phyloP scores from a whole-genome alignment of 2,888 invertebrate species.

The Chrysomela aeneicollis region DNA sequence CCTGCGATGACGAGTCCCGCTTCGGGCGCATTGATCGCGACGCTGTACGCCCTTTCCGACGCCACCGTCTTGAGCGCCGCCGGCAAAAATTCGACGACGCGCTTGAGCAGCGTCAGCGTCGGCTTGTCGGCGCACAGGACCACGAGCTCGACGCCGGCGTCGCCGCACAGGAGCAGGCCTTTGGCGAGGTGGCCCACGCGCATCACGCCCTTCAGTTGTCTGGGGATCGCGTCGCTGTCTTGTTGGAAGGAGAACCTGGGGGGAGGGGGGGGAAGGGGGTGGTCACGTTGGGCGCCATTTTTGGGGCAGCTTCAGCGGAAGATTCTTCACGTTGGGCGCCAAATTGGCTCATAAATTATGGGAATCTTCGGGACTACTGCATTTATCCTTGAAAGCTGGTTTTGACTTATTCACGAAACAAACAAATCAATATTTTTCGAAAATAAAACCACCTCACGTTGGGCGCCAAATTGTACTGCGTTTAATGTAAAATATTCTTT shows the following conservation, averaged over 20 bases:
- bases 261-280: too few relatives aligned
- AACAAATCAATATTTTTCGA: too few relatives aligned
- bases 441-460: too few relatives aligned
- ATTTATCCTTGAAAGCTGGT: too few relatives aligned
- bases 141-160: constrained; percentile 89
- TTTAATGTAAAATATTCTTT: too few relatives aligned
- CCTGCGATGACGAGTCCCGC: constrained; percentile 85
- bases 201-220: constrained; percentile 95
- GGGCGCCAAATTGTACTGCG: too few relatives aligned
- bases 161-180: constrained; percentile 88
- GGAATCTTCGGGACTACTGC: too few relatives aligned
- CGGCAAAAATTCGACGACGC: constrained; percentile 83
- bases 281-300: too few relatives aligned
- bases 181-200: constrained; percentile 92
- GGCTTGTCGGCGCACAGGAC: constrained; percentile 96
- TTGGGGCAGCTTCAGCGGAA: too few relatives aligned
- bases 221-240: constrained; percentile 64
- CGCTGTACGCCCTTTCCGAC: constrained; percentile 81
- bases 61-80: constrained; percentile 75
- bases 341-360: too few relatives aligned
- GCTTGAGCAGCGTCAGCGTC: constrained; percentile 84
- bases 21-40: constrained; percentile 84
- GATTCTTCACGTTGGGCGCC: too few relatives aligned
- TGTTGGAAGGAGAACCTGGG: constrained; percentile 73
- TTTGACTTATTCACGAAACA: too few relatives aligned